Evolutionary conservation across 2,888 invertebrate species (phyloP), one percentile per base, ranked within the genome.

Genomic region (Amphipyra tragopoginis): DNA sequence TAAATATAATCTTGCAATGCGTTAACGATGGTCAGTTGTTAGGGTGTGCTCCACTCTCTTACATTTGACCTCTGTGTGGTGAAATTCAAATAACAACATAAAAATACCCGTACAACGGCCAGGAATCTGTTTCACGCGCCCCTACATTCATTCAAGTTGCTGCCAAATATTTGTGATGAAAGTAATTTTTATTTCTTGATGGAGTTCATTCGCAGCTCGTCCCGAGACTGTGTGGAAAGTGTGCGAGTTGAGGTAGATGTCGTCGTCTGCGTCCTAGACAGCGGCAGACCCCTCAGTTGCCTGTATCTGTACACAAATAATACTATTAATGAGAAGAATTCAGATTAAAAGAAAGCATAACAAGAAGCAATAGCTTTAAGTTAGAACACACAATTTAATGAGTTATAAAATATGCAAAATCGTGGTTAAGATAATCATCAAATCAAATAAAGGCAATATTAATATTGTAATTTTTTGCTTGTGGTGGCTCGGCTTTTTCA

Each of bases 261-360:
- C 0, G 84, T 83, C 0, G 89, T 90, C 29, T 86, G 86, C 0
- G 82, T 85, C 57, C 88, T 75, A 13, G 88, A 87, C 72, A 87
- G 80, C 9, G 86, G 79, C 0, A 83, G 77, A 5, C 89, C 89
- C 38, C 75, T 80, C 50, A 88, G 52, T 49, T 87, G 86, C 55
- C 78, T 77, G 81, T 87, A 90, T 80, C 91, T 91, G 85, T 10
- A 72, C 49, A 77, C 21, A 81, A 65, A 67, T 13, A 36, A 43
- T 29, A 44, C 9, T 33, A 34, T 75, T 64, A 75, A 26, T 11
- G 1, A 60, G 3, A 42, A 15, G 0, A 5, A 8, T 48, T 13
- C 4, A 34, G 10, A 10, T 34, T 11, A 10, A 11, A 5, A 48
- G 15, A 5, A 29, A 29, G 29, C n/a, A 8, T 10, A 21, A 2